Conservation (phyloP, 2,888 invertebrate species). For the Pyralis farinalis region DNA sequence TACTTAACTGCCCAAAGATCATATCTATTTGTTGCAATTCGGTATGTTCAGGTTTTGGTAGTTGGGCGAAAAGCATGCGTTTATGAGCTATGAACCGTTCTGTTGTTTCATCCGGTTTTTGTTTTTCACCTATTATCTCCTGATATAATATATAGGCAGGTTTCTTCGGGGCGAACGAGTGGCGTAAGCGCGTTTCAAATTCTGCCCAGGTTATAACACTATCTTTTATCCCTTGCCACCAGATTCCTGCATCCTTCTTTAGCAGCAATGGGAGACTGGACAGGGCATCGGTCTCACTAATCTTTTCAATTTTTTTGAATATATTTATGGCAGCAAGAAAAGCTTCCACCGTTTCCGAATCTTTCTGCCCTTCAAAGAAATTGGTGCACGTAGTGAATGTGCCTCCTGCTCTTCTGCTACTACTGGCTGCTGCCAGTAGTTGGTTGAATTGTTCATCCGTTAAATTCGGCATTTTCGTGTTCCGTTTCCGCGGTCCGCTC, state of each 20-base stretch:
- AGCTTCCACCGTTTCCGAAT: not conserved
- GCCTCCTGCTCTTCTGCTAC: not conserved
- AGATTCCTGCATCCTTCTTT: not conserved
- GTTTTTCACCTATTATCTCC: not conserved
- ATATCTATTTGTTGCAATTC: not conserved
- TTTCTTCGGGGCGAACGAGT: not conserved
- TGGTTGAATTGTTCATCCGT: not conserved
- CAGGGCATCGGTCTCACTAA: not conserved
- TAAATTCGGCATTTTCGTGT: not conserved
- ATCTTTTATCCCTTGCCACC: not conserved
- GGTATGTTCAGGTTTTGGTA: too few species aligned
- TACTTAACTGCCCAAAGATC: not conserved
- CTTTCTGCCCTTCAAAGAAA: not conserved
- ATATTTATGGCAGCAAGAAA: not conserved
- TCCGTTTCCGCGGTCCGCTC: not conserved
- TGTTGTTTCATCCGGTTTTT: not conserved
- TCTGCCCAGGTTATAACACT: not conserved
- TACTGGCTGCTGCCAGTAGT: not conserved
- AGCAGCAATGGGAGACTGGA: not conserved
- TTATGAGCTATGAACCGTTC: not conserved
- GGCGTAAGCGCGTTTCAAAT: not conserved
- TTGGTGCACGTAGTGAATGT: not conserved
- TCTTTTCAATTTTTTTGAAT: not conserved
- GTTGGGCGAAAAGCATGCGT: too few species aligned
- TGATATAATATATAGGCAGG: not conserved